Evolutionary conservation across 2,113 vertebrate species (phyloP).

Genomic region (Tragelaphus imberbis): DNA sequence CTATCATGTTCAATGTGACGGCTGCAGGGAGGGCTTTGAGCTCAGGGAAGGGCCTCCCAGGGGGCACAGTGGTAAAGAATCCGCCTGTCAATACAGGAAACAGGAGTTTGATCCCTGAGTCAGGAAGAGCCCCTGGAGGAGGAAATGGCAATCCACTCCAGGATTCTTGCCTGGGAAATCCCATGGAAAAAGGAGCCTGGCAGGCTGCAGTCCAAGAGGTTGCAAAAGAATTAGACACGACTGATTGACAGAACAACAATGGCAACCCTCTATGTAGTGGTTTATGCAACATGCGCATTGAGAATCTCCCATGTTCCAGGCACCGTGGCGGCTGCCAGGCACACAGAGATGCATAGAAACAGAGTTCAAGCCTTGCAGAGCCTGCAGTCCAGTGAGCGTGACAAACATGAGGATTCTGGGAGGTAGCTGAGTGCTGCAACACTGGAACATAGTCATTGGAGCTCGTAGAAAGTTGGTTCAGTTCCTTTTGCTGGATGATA

Average conservation of each 20-base stretch:
- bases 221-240: neutral
- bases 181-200: neutral
- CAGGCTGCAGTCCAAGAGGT: neutral
- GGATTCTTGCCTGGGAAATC: neutral
- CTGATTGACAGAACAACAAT: neutral
- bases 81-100: neutral
- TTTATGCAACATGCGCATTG: neutral
- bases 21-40: neutral
- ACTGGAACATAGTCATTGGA: neutral
- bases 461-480: neutral
- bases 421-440: neutral
- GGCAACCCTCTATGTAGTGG: neutral
- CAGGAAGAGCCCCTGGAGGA: neutral
- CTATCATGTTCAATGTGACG: neutral
- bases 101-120: neutral
- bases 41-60: neutral
- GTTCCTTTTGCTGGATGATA: neutral
- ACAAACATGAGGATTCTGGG: neutral
- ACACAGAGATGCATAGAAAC: neutral
- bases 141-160: neutral
- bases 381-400: neutral
- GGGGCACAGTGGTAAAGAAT: neutral
- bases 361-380: neutral
- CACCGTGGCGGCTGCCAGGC: neutral
- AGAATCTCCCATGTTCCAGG: neutral